Percentiles rank a stretch among this genome's conserved stretches.
Conservation (phyloP, 2,797 vertebrate genomes). For the Halcyon chelicuti region DNA sequence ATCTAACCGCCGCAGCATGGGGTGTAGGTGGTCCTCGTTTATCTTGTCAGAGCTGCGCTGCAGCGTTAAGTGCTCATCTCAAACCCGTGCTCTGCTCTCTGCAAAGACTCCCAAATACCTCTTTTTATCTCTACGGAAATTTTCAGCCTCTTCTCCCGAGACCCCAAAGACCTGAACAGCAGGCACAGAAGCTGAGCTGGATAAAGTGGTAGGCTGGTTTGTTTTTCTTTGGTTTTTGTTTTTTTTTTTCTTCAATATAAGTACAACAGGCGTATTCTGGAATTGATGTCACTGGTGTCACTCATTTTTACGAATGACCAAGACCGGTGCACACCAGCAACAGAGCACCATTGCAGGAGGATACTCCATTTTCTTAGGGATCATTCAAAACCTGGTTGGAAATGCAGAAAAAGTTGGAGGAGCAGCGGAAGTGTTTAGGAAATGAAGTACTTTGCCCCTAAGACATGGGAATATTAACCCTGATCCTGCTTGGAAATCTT, state of each 20-base stretch:
- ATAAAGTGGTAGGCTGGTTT: not conserved
- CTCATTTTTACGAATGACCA: not conserved
- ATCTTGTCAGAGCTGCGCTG: not conserved
- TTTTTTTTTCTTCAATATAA: not conserved
- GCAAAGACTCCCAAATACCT: not conserved
- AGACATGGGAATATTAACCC: not conserved
- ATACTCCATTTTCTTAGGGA: not conserved
- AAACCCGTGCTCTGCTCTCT: not conserved
- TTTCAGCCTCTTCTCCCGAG: not conserved
- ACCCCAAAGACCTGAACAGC: not conserved
- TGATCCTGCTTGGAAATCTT: not conserved
- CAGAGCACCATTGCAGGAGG: too few relatives aligned
- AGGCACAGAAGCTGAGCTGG: not conserved
- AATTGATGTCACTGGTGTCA: not conserved
- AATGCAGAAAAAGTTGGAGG: not conserved
- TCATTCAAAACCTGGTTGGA: not conserved
- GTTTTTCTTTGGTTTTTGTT: too few relatives aligned
- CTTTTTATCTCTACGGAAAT: not conserved
- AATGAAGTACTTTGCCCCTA: not conserved
- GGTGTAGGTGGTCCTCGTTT: not conserved
- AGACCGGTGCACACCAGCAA: not conserved
- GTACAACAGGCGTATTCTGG: not conserved
- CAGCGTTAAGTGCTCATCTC: not conserved
- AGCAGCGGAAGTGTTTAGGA: not conserved
- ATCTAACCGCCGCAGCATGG: not conserved